Conservation (phyloP, 2,888 invertebrate genomes). For the Agrochola macilenta region DNA sequence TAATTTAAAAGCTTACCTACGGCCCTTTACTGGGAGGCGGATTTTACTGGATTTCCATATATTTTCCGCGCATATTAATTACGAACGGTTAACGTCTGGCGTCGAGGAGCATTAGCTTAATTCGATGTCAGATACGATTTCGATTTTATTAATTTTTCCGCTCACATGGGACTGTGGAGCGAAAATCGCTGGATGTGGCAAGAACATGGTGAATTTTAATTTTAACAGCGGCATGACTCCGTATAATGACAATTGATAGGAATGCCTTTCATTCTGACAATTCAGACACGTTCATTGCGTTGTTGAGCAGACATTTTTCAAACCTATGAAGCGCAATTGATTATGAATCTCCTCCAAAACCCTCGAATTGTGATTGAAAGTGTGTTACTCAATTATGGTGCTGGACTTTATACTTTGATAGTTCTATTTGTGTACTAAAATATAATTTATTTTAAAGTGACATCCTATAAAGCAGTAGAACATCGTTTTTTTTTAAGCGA, state of each 20-base stretch:
- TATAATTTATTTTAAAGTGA: neutral
- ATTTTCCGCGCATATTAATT: slow-evolving; percentile 82
- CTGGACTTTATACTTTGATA: neutral
- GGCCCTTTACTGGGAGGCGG: slow-evolving; percentile 50
- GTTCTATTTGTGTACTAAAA: neutral
- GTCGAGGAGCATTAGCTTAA: slow-evolving; percentile 85
- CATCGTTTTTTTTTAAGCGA: neutral
- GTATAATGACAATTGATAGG: neutral
- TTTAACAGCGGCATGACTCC: neutral
- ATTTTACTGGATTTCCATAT: slow-evolving; percentile 77
- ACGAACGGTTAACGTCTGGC: slow-evolving; percentile 78
- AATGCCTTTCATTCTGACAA: neutral
- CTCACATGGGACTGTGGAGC: slow-evolving; percentile 65
- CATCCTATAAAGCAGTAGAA: neutral
- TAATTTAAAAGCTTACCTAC: slow-evolving; percentile 69
- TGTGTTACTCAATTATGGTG: neutral
- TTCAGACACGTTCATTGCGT: neutral
- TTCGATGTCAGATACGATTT: slow-evolving; percentile 80
- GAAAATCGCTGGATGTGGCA: slow-evolving; percentile 60
- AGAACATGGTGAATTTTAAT: neutral
- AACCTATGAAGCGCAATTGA: neutral
- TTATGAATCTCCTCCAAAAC: neutral
- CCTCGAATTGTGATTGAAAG: neutral
- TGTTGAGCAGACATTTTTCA: neutral
- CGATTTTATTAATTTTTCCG: slow-evolving; percentile 85